Evolutionary conservation across 2,797 vertebrate species (phyloP).

Genomic region (Syngnathus rostellatus): DNA sequence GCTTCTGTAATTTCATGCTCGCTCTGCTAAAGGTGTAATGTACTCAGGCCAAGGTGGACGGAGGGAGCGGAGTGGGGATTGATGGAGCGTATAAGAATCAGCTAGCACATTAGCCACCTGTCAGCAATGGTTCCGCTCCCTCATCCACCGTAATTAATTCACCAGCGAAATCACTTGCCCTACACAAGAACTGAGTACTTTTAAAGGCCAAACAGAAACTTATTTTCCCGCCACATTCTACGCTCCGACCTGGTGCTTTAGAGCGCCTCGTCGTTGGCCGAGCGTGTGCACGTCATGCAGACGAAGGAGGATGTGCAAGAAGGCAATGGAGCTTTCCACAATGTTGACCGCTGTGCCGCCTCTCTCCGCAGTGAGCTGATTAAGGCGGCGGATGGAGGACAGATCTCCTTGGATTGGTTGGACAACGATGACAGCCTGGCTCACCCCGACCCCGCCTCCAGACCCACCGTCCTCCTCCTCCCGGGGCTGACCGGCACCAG

Average conservation of each 20-base stretch:
- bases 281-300: too few species aligned
- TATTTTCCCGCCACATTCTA: background rate
- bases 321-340: background rate
- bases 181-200: background rate
- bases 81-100: conserved; percentile 38
- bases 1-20: conserved; percentile 69
- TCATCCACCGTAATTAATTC: conserved; percentile 25
- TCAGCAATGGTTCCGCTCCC: conserved; percentile 22
- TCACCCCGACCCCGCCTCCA: conserved; percentile 75
- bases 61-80: conserved; percentile 23
- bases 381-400: conserved; percentile 94
- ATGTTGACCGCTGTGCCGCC: background rate
- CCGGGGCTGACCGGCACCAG: conserved; percentile 97
- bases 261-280: too few species aligned
- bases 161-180: conserved; percentile 18
- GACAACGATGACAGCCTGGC: conserved; percentile 80
- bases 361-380: conserved; percentile 86
- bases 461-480: conserved; percentile 88
- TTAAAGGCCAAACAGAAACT: background rate
- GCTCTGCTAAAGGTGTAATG: conserved; percentile 8
- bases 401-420: conserved; percentile 98
- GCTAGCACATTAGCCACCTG: conserved; percentile 40
- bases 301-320: too few species aligned
- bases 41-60: conserved; percentile 18
- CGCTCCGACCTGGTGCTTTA: too few species aligned